Evolutionary conservation across 1,140 invertebrate genomes (phyloP).

Genomic region (Anadara kagoshimensis): DNA sequence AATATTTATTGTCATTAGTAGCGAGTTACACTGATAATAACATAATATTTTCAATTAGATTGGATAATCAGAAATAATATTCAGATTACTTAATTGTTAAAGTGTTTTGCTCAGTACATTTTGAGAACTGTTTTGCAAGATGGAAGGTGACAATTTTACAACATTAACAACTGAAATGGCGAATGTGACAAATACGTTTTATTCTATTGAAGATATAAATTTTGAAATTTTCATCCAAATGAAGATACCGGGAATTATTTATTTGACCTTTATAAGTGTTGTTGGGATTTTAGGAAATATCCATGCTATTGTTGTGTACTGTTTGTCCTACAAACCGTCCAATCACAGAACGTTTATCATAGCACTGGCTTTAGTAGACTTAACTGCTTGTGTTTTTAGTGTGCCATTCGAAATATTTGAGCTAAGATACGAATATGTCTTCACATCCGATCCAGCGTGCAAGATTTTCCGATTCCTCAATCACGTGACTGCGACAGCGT

Average conservation of each 20-base stretch:
- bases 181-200: too few relatives aligned
- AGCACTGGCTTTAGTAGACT: conserved; percentile 47
- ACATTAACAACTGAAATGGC: too few relatives aligned
- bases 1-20: too few relatives aligned
- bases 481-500: conserved; percentile 44
- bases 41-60: too few relatives aligned
- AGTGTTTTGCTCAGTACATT: too few relatives aligned
- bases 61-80: too few relatives aligned
- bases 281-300: conserved; percentile 30
- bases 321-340: conserved; percentile 11
- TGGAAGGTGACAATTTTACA: too few relatives aligned
- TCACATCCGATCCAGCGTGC: conserved; percentile 41
- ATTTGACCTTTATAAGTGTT: conserved; percentile 4
- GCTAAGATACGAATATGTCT: conserved; percentile 53
- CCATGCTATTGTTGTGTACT: conserved; percentile 31
- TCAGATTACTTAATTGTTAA: too few relatives aligned
- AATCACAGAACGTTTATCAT: conserved; percentile 45
- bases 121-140: too few relatives aligned
- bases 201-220: too few relatives aligned
- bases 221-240: too few relatives aligned
- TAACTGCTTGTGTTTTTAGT: conserved; percentile 45
- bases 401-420: conserved; percentile 60
- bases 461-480: conserved; percentile 48
- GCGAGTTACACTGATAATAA: too few relatives aligned
- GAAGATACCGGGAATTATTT: conserved; percentile 16